phyloP scores from a whole-genome alignment of 1,140 invertebrate genomes.

The Lepidurus arcticus region DNA sequence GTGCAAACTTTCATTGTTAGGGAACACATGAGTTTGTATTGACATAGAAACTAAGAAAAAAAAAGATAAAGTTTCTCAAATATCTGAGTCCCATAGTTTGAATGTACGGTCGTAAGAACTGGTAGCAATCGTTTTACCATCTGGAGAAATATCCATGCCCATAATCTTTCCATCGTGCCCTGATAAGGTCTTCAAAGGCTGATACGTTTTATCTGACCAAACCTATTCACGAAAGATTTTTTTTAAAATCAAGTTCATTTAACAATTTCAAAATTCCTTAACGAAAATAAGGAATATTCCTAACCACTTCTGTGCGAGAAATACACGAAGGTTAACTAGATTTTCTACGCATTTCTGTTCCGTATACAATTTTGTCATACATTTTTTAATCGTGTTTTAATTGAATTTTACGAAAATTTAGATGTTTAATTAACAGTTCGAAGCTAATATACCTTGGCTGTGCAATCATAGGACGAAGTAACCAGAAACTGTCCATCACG shows the following conservation, averaged over 20 bases:
- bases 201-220: constrained; percentile 95
- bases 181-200: constrained; percentile 84
- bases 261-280: constrained; percentile 24
- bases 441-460: constrained; percentile 59
- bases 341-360: neutral
- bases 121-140: constrained; percentile 86
- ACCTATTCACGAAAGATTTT: constrained; percentile 52
- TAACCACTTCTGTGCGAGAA: neutral
- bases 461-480: constrained; percentile 82
- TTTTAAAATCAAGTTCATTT: neutral
- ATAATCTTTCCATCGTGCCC: constrained; percentile 97
- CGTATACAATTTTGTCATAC: too few species aligned
- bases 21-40: neutral
- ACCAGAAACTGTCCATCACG: constrained; percentile 74
- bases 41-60: neutral
- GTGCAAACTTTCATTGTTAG: neutral
- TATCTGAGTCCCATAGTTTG: constrained; percentile 89
- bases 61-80: neutral
- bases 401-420: neutral
- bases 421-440: neutral
- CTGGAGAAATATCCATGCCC: constrained; percentile 76
- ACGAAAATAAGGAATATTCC: constrained; percentile 30
- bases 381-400: constrained; percentile 9
- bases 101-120: constrained; percentile 95
- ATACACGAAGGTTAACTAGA: neutral